phyloP scores from a whole-genome alignment of 2,113 vertebrate genomes.

The Gymnocephalus cernua region DNA sequence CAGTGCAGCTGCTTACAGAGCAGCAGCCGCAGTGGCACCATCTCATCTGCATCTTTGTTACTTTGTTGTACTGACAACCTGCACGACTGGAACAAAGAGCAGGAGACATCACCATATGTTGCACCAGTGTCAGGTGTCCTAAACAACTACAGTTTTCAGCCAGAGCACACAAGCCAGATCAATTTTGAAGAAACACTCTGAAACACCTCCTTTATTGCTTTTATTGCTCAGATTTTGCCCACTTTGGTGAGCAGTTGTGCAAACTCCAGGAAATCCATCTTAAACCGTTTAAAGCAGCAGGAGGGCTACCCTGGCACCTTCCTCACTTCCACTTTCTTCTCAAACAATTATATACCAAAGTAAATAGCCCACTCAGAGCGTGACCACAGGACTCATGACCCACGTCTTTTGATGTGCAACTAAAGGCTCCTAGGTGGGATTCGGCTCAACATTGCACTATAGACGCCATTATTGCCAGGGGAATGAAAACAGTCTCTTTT shows the following conservation, averaged over 20 bases:
- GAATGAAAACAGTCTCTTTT: background rate
- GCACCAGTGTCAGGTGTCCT: constrained; percentile 28
- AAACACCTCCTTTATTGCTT: constrained; percentile 42
- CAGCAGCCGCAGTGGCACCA: background rate
- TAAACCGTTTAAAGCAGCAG: constrained; percentile 69
- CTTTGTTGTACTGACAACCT: constrained; percentile 18
- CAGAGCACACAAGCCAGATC: constrained; percentile 1
- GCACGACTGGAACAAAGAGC: constrained; percentile 44
- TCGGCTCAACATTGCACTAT: background rate
- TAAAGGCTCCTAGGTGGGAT: constrained; percentile 20
- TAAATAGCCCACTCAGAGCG: constrained; percentile 29
- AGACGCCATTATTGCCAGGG: constrained; percentile 27
- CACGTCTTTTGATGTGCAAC: constrained; percentile 27
- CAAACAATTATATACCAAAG: constrained; percentile 44
- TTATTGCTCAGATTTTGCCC: constrained; percentile 36
- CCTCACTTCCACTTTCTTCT: constrained; percentile 16
- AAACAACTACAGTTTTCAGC: constrained; percentile 4
- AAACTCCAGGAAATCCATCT: constrained; percentile 57
- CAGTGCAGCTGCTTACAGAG: constrained; percentile 49
- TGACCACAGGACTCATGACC: constrained; percentile 13
- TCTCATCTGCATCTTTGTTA: constrained; percentile 21
- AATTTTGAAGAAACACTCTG: constrained; percentile 1
- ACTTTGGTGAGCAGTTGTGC: constrained; percentile 32
- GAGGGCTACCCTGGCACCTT: constrained; percentile 52
- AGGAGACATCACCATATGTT: constrained; percentile 42